Base-by-base conservation (phyloP, 2,888 invertebrate species). In the Cacoxenus indagator region DNA sequence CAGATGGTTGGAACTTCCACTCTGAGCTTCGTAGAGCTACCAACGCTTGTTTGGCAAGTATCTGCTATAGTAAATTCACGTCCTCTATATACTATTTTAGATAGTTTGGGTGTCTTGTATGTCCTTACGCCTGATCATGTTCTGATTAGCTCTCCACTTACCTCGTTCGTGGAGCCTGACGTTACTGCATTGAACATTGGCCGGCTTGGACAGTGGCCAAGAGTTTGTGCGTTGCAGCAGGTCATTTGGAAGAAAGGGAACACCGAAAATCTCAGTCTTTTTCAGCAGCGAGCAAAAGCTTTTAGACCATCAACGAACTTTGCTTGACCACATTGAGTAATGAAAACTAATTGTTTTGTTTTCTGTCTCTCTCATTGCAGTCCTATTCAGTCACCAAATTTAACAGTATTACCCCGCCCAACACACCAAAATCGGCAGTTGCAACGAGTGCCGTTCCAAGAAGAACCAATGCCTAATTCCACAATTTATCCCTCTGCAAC, bases 401-500 rank as follows among this genome's bases (percentile, higher is more conserved):
- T 86, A 85, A 81, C 87, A 87, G 87, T 87, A 87, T 87, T 87
- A 87, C 78, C 82, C 73, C 78, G 82, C 70, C 83, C 73, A 78
- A 68, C 67, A 70, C 78, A 67, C 69, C 77, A 64, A 69, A 75
- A 46, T 67, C 71, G 71, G 76, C 78, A 74, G 74, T 78, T 73
- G 78, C 37, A 37, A 72, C 66, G 48, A 70, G 51, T 78, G 82
- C 45, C 83, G 78, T 55, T 76, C 78, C 17, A 76, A 51, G 19
- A 51, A 22, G 17, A 51, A 22, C 51, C 51, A 2, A 22, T 4
- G 6, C 8, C 51, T 19, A 51, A 51, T 51, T 51, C 22, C 17
- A 51, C 51, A 19, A 57, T 64, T 51, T 73, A 74, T 69, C 67
- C 61, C 8, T 27, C 67, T 29, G 45, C 71, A n/a, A n/a, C 65